A percentile compares a stretch with the other conserved stretches of the same genome.
phyloP scores from a whole-genome alignment of 2,888 invertebrate genomes.

The Pristionchus japonicus region DNA sequence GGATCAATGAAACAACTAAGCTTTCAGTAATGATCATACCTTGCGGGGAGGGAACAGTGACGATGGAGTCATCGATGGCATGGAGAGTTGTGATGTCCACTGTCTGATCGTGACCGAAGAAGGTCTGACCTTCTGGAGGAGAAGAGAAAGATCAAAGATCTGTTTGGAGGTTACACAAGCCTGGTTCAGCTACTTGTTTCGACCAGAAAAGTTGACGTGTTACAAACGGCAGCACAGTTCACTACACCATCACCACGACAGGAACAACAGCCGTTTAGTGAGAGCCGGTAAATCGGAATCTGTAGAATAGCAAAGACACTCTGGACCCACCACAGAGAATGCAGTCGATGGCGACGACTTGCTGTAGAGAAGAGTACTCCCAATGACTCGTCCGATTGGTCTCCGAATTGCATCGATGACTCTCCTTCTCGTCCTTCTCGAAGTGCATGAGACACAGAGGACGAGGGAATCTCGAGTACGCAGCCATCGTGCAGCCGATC shows the following conservation, averaged over 20 bases:
- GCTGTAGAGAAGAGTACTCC: conserved; percentile 66
- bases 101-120: conserved; percentile 42
- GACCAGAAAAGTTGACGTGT: too few species aligned
- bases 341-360: conserved; percentile 70
- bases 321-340: conserved; percentile 67
- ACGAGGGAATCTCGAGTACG: conserved; percentile 68
- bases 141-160: not conserved
- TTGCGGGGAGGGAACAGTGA: conserved; percentile 34
- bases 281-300: not conserved
- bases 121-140: conserved; percentile 29
- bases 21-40: not conserved
- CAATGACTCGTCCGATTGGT: conserved; percentile 50
- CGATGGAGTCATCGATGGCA: conserved; percentile 46
- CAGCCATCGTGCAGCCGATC: conserved; percentile 36
- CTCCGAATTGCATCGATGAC: conserved; percentile 48
- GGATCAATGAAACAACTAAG: too few species aligned
- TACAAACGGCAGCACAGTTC: not conserved
- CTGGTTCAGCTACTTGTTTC: too few species aligned
- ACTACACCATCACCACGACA: conserved; percentile 26
- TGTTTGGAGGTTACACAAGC: too few species aligned
- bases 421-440: conserved; percentile 49
- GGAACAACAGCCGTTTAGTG: not conserved
- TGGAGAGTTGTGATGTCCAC: conserved; percentile 49
- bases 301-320: not conserved
- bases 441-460: conserved; percentile 71